Percentiles rank a stretch among this genome's conserved stretches.
phyloP scores from a whole-genome alignment of 37 sponge, comb jelly and placozoan genomes.

The Geodia barretti region DNA sequence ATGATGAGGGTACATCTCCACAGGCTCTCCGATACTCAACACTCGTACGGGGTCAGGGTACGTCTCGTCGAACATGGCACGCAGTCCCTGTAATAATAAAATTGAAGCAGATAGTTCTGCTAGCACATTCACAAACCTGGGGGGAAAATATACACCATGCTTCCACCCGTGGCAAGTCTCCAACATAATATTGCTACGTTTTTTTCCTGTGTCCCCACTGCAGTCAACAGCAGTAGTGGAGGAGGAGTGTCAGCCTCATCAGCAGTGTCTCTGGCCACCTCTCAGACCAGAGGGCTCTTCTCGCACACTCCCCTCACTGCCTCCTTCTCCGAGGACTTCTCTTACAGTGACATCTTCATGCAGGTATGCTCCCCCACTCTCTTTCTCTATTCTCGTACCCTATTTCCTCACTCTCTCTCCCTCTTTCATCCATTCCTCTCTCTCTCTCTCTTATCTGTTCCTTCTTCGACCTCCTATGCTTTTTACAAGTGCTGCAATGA shows the following conservation, averaged over 20 bases:
- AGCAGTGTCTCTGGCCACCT: not conserved
- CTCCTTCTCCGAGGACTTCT: not conserved
- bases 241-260: not conserved
- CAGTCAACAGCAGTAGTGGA: not conserved
- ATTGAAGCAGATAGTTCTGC: no score
- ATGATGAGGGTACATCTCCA: no score
- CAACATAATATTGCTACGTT: no score
- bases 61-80: constrained; percentile 90
- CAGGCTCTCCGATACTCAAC: constrained; percentile 74
- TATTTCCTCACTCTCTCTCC: not conserved
- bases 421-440: constrained; percentile 1
- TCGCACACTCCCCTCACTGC: not conserved
- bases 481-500: no score
- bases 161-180: no score
- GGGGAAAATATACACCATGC: no score
- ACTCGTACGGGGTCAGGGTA: constrained; percentile 96
- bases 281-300: not conserved
- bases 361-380: not conserved
- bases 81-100: constrained; percentile 95
- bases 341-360: constrained; percentile 16
- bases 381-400: not conserved
- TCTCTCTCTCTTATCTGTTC: no score
- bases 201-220: no score
- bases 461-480: no score
- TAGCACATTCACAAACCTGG: no score